Conservation (phyloP, 2,888 invertebrate species). For the Isoperla grammatica region DNA sequence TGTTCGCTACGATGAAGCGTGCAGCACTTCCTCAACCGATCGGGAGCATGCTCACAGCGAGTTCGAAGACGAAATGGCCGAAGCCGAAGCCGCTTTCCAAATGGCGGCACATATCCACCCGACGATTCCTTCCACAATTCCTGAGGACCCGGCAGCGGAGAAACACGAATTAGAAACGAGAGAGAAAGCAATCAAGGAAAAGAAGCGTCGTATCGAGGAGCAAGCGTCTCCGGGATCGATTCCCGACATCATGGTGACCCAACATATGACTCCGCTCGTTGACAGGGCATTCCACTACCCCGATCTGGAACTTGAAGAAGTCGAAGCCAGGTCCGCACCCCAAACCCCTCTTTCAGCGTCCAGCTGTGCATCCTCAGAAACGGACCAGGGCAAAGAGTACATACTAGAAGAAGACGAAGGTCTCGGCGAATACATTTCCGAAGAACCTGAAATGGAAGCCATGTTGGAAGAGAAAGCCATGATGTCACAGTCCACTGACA, state of each 20-base stretch:
- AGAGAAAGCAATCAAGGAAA: constrained; percentile 40
- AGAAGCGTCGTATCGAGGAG: constrained; percentile 43
- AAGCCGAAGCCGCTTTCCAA: constrained; percentile 48
- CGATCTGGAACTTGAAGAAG: constrained; percentile 46
- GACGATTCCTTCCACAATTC: constrained; percentile 46
- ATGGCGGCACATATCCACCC: constrained; percentile 47
- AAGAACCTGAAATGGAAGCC: constrained; percentile 39
- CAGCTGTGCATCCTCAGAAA: constrained; percentile 54
- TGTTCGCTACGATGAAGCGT: constrained; percentile 22
- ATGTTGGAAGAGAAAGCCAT: constrained; percentile 35
- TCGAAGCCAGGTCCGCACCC: constrained; percentile 42
- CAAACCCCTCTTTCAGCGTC: constrained; percentile 52
- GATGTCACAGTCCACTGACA: constrained; percentile 44
- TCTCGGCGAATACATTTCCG: constrained; percentile 40
- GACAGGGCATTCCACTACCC: constrained; percentile 46
- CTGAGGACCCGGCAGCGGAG: constrained; percentile 48
- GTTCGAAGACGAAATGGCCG: constrained; percentile 43
- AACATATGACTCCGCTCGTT: constrained; percentile 50
- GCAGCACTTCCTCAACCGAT: constrained; percentile 2
- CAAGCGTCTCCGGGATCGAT: constrained; percentile 48
- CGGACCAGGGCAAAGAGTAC: constrained; percentile 59
- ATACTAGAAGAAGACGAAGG: constrained; percentile 46
- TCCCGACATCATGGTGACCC: constrained; percentile 58
- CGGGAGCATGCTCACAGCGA: constrained; percentile 31
- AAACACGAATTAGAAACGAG: constrained; percentile 48